phyloP scores from a whole-genome alignment of 1,140 invertebrate species.

The Drosophila nebulosa region DNA sequence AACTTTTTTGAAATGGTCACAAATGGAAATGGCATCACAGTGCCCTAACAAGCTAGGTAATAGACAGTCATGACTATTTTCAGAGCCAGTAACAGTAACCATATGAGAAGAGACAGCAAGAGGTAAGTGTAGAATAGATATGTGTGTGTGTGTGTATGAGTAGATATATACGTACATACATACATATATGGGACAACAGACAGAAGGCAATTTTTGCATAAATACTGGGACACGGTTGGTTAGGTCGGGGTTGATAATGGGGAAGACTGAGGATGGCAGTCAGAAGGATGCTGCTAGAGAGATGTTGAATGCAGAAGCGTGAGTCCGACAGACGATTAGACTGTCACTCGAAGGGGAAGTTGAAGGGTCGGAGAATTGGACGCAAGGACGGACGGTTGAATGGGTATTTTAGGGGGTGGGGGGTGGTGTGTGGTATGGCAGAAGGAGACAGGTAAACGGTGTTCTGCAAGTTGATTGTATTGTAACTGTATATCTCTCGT shows the following conservation, averaged over 20 bases:
- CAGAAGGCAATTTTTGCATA: slow-evolving; percentile 63
- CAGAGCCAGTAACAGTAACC: slow-evolving; percentile 13
- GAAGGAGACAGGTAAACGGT: slow-evolving; percentile 27
- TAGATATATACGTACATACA: background rate
- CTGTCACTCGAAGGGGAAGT: slow-evolving; percentile 29
- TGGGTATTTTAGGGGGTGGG: slow-evolving; percentile 4
- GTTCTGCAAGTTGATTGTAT: slow-evolving; percentile 59
- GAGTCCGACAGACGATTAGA: slow-evolving; percentile 47
- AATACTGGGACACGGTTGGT: slow-evolving; percentile 49
- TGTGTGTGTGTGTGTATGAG: no score
- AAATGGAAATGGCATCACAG: slow-evolving; percentile 15
- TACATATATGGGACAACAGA: background rate
- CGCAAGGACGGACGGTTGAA: background rate
- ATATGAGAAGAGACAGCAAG: slow-evolving; percentile 3
- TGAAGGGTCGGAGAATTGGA: background rate
- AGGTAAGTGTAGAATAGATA: background rate
- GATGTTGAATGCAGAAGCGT: slow-evolving; percentile 20
- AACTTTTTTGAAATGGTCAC: background rate
- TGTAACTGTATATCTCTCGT: slow-evolving; percentile 24
- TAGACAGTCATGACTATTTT: slow-evolving; percentile 56
- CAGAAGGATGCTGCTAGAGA: slow-evolving; percentile 30
- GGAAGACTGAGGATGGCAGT: background rate
- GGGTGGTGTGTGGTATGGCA: no score
- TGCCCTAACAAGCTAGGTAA: slow-evolving; percentile 10
- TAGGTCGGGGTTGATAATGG: slow-evolving; percentile 26